Base-by-base conservation (phyloP, 2,113 vertebrate species). In the human (Homo sapiens) region DNA sequence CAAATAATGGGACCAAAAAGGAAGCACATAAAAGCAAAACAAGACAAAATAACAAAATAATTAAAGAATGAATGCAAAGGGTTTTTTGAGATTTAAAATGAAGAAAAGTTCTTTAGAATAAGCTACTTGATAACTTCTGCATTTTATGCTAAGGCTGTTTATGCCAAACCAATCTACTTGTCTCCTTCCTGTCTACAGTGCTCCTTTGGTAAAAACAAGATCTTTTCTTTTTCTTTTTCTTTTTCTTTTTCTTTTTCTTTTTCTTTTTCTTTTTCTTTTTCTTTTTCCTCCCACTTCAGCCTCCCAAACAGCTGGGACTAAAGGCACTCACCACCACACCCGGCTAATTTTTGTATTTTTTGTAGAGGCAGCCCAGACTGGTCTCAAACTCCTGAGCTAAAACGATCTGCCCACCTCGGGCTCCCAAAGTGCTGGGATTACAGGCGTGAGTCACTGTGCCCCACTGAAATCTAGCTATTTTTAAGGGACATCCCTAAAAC, bases 21-120 rank as follows among this genome's bases (percentile, higher is more conserved):
- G 57, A 95, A 72, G 20, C 22, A 93, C 48, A 81, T 73, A 73
- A 97, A 90, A 93, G 13, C 14, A 84, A 97, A 94, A 91, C 17
- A 86, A 85, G 50, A 85, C 30, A 89, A 89, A 75, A 87, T 76
- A 78, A 79, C 66, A 83, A 91, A 95, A 48, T 88, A 86, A 90
- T 76, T 14, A 3, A 85, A 94, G 55, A 83, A 81, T 70, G 38
- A 92, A 57, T 87, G n/a, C 43, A 82, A 92, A 95, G 83, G 27
- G 2, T 72, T 93, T 90, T 59, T 55, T 70, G 55, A 79, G 40
- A 72, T 84, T 38, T 40, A 59, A 70, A 93, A 78, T 79, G 12
- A 96, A 89, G 66, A 70, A 8, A 89, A 96, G 12, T 61, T 89
- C 43, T 50, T 90, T 64, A 75, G 83, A 75, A 86, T 61, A 81